phyloP scores from a whole-genome alignment of 2,888 invertebrate genomes.

The Lamellibrachia columna region DNA sequence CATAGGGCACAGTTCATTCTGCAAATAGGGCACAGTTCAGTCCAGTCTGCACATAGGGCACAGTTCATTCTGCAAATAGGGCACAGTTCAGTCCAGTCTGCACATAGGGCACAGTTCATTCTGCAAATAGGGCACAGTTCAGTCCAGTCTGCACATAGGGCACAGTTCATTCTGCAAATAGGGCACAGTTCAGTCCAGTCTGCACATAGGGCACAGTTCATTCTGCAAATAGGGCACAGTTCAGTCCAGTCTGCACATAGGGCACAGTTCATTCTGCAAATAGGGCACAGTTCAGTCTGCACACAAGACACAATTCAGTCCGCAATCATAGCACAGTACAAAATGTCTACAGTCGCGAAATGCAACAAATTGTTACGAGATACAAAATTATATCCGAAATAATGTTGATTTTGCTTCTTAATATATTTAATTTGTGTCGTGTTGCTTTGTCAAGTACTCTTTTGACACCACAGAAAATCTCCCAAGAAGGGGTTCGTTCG shows the following conservation, averaged over 20 bases:
- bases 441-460: too few species aligned
- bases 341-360: neutral
- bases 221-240: neutral
- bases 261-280: neutral
- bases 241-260: neutral
- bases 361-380: neutral
- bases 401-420: too few species aligned
- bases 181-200: neutral
- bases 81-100: too few species aligned
- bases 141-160: neutral
- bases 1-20: too few species aligned
- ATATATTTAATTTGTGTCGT: too few species aligned
- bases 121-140: too few species aligned
- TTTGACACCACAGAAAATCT: too few species aligned
- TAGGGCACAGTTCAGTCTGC: neutral
- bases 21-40: too few species aligned
- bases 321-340: neutral
- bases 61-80: neutral
- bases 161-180: neutral
- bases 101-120: too few species aligned
- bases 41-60: neutral
- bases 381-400: neutral
- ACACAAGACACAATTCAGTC: neutral
- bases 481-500: too few species aligned
- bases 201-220: neutral